Base-by-base conservation (phyloP, 2,797 vertebrate genomes). In the Microchirus variegatus region DNA sequence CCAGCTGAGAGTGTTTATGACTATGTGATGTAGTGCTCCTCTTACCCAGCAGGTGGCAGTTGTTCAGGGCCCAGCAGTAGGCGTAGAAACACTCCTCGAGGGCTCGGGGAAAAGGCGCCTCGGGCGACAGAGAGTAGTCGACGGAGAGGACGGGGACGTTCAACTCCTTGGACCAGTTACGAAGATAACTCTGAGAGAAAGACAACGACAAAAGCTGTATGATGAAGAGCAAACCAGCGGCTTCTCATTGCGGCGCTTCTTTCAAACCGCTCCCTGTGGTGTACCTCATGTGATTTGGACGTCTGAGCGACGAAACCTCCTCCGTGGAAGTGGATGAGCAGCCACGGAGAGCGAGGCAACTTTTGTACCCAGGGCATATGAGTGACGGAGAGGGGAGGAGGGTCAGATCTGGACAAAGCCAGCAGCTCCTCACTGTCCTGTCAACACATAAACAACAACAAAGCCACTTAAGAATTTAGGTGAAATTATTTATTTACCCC, bases 361-460 rank as follows among this genome's bases (percentile, higher is more conserved):
- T 81, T 90, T 57, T 91, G 91, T 0, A 84, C 65, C 78, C 91
- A 90, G 9, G 93, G 89, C 13, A 90, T 81, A 8, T 87, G 81
- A 8, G 94, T 87, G 17, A 91, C 67, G 11, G 87, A 63, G 53
- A 92, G 46, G 0, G 93, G 75, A 10, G 86, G 63, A 3, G 90
- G 91, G 16, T 94, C 91, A 0, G 86, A 60, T 1, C 87, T 91
- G 37, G 88, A 87, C 31, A 95, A 86, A 2, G 63, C 58, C 17
- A 74, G 69, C 51, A 96, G 87, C 49, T 94, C 93, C 40, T 94
- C 88, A n/a, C 93, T 96, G 83, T 96, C 93, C 96, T 97, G 31
- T 3, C 50, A 18, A 10, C 57, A 14, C 48, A 59, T 0, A 14
- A 41, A 15, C 15, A 3, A 35, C 2, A 3, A 3, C 6, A 1